A percentile compares a stretch with the other conserved stretches of the same genome.
These are phyloP conservation scores for Malthinus seriepunctatus DNA, from an alignment of 2,888 invertebrate genomes.

Conservation along the genomic window DNA sequence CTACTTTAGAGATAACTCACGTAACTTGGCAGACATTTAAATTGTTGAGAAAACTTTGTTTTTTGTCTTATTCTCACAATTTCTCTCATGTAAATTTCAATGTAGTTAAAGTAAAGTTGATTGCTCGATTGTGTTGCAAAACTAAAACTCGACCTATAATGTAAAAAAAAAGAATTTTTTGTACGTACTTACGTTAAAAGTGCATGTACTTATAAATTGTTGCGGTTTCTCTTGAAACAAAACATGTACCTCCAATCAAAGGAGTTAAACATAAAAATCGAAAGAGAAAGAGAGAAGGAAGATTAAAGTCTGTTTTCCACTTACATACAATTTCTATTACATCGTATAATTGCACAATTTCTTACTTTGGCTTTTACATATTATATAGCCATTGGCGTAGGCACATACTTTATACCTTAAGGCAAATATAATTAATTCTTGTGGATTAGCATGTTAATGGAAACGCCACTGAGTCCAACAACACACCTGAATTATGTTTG, in stretches of 20 bases:
- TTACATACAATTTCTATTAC: background rate
- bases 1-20: too few species aligned
- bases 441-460: slow-evolving; percentile 36
- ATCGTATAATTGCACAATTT: slow-evolving; percentile 30
- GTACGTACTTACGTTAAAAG: slow-evolving; percentile 5
- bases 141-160: too few species aligned
- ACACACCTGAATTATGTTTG: slow-evolving; percentile 16
- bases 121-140: too few species aligned
- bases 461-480: slow-evolving; percentile 22
- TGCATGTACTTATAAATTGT: slow-evolving; percentile 34
- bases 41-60: too few species aligned
- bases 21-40: too few species aligned
- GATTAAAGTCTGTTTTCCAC: too few species aligned
- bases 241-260: slow-evolving; percentile 38
- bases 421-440: slow-evolving; percentile 32
- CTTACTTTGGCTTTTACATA: slow-evolving; percentile 28
- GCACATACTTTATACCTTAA: slow-evolving; percentile 17
- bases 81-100: too few species aligned
- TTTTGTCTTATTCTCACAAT: too few species aligned
- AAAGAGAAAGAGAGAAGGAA: too few species aligned
- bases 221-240: slow-evolving; percentile 37
- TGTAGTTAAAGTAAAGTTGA: too few species aligned
- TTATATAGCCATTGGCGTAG: slow-evolving; percentile 24
- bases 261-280: background rate
- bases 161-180: too few species aligned